Percentiles rank a stretch among this genome's conserved stretches.
Conservation (phyloP, 1,140 invertebrate genomes). For the Zaprionus gabonicus region DNA sequence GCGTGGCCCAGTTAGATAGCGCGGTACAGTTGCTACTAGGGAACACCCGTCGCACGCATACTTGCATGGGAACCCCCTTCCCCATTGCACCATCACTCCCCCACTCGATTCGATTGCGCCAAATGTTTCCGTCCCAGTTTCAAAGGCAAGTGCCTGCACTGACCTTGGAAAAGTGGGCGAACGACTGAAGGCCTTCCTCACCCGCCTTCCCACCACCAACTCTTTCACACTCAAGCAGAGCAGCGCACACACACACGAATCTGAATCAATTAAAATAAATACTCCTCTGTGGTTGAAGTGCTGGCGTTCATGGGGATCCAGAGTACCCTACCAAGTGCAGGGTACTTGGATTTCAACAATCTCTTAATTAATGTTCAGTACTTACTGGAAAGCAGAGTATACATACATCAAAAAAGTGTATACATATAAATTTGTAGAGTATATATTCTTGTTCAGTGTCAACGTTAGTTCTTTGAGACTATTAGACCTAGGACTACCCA, state of each 20-base stretch:
- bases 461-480: too few relatives aligned
- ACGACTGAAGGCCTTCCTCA: background rate
- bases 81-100: too few relatives aligned
- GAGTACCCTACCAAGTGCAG: background rate
- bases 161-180: slow-evolving; percentile 42
- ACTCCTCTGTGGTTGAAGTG: slow-evolving; percentile 15
- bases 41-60: background rate
- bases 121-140: slow-evolving; percentile 44
- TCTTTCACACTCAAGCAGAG: slow-evolving; percentile 14
- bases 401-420: too few relatives aligned
- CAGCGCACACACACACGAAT: slow-evolving; percentile 16
- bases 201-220: too few relatives aligned
- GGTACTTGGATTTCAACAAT: background rate
- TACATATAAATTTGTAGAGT: too few relatives aligned
- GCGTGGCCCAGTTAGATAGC: slow-evolving; percentile 25
- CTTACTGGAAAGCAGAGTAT: too few relatives aligned
- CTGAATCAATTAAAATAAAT: slow-evolving; percentile 42
- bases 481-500: too few relatives aligned
- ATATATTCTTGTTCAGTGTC: background rate
- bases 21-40: background rate
- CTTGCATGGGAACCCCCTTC: background rate
- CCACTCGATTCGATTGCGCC: slow-evolving; percentile 15
- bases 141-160: slow-evolving; percentile 23
- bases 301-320: background rate
- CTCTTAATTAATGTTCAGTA: too few relatives aligned